These are phyloP conservation scores for Threskiornis aethiopicus DNA, from an alignment of 2,797 vertebrate genomes.

Conservation along the genomic window DNA sequence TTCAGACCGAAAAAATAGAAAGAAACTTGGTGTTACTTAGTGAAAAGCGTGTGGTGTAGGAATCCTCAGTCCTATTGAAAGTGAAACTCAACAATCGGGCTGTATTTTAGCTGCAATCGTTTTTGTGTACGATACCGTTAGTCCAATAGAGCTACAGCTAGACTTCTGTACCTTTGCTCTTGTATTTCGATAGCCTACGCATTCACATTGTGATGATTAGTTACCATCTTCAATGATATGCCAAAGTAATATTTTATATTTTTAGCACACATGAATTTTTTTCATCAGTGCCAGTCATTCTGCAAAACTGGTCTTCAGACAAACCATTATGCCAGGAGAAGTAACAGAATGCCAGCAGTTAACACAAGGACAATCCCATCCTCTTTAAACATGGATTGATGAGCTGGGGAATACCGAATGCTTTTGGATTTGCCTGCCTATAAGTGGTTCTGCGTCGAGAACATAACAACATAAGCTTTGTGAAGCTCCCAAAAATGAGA, in stretches of 20 bases:
- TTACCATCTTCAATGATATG: background rate
- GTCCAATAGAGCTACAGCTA: background rate
- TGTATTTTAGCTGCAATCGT: background rate
- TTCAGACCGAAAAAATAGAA: background rate
- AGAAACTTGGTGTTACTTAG: background rate
- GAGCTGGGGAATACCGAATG: background rate
- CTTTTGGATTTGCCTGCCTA: conserved; percentile 26
- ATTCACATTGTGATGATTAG: background rate
- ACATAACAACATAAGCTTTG: conserved; percentile 5
- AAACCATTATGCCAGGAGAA: conserved; percentile 26
- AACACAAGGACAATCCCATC: conserved; percentile 20
- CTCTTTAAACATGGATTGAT: conserved; percentile 31
- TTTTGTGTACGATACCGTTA: background rate
- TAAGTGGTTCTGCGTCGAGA: background rate
- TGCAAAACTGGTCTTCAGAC: conserved; percentile 7
- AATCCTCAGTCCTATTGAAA: background rate
- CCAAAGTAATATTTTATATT: background rate
- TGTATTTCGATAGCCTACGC: background rate
- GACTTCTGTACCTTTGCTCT: background rate
- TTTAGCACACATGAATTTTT: conserved; percentile 20
- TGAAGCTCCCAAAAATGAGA: conserved; percentile 15
- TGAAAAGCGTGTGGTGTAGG: background rate
- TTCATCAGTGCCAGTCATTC: background rate
- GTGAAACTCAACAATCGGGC: background rate
- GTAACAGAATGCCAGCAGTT: conserved; percentile 26